Evolutionary conservation across 2,113 vertebrate genomes (phyloP).

Genomic region (Chinchilla lanigera): DNA sequence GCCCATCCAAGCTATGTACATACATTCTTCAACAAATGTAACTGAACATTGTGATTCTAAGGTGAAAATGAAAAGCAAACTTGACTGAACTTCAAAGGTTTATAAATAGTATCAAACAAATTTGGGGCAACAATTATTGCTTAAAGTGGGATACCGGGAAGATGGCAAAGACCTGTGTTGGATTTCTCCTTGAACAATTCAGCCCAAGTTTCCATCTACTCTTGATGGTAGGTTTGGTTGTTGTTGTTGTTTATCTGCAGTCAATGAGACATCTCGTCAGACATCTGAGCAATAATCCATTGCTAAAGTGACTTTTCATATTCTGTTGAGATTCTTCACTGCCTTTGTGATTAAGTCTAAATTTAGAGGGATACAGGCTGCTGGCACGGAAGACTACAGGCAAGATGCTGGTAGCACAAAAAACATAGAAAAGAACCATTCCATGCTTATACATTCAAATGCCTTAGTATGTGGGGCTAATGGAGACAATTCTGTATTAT

Average conservation of each 20-base stretch:
- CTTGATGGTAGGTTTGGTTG: background rate
- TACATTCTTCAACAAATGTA: background rate
- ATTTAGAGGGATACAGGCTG: background rate
- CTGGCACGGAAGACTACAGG: background rate
- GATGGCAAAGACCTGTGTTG: background rate
- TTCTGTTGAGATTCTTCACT: background rate
- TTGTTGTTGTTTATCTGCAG: background rate
- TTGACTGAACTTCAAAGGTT: background rate
- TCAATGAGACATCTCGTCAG: background rate
- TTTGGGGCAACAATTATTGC: background rate
- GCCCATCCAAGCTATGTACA: background rate
- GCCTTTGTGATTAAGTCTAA: background rate
- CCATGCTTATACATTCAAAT: background rate
- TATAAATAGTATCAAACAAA: background rate
- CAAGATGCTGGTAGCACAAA: background rate
- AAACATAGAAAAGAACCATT: background rate
- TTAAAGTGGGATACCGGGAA: accelerated
- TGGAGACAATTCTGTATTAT: background rate
- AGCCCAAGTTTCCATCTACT: background rate
- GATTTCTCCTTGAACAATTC: background rate
- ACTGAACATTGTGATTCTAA: background rate
- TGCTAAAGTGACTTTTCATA: background rate
- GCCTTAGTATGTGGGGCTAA: background rate
- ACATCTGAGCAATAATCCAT: background rate
- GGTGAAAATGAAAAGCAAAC: background rate